Conservation (phyloP, 2,797 vertebrate genomes). For the Hydrocynus forskahlii region DNA sequence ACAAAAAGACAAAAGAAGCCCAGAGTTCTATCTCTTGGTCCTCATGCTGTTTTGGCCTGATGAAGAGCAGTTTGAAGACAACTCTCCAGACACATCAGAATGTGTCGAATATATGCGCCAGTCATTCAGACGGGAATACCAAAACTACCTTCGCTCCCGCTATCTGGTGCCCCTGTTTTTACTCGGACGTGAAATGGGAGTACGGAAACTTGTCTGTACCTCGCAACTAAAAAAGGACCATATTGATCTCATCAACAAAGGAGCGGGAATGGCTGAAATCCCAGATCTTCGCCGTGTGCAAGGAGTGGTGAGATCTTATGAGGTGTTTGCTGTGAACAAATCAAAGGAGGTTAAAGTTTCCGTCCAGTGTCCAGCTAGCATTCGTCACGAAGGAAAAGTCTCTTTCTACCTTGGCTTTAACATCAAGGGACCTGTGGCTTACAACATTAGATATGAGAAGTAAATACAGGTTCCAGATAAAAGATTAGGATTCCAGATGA, state of each 20-base stretch:
- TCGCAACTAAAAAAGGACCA: no score
- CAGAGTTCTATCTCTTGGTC: constrained; percentile 48
- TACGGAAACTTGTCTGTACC: constrained; percentile 26
- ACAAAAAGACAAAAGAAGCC: neutral
- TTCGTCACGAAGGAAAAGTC: constrained; percentile 13
- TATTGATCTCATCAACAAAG: neutral
- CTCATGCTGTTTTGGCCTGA: constrained; percentile 49
- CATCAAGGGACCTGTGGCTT: constrained; percentile 50
- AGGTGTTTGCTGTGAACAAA: constrained; percentile 17
- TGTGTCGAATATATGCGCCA: constrained; percentile 10
- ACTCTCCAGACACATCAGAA: constrained; percentile 13
- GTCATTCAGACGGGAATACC: constrained; percentile 15
- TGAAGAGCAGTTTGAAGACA: neutral
- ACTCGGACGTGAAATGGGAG: neutral
- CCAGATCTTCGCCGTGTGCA: neutral
- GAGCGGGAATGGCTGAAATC: no score
- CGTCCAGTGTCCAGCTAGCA: constrained; percentile 1
- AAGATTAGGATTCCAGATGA: no score
- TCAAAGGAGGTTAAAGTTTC: constrained; percentile 30
- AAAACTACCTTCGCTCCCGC: constrained; percentile 33
- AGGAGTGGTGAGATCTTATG: constrained; percentile 25
- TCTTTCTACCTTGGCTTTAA: constrained; percentile 52
- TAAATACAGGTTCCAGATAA: no score
- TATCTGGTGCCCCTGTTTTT: constrained; percentile 48
- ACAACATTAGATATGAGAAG: constrained; percentile 18